Conservation (phyloP, 2,113 vertebrate species). For the Cardinalis cardinalis region DNA sequence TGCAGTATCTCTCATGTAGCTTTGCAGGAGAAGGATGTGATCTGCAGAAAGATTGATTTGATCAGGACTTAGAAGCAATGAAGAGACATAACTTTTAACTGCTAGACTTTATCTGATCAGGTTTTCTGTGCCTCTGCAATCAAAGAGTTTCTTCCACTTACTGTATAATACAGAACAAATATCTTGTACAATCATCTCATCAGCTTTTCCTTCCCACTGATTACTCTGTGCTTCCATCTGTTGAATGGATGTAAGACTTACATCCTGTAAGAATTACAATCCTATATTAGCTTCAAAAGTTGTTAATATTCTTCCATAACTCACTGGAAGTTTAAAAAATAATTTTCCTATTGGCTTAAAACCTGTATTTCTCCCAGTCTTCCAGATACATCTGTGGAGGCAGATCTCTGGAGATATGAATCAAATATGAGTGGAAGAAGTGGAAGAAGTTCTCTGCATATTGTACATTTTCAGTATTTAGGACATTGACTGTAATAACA, state of each 20-base stretch:
- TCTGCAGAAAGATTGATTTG: background rate
- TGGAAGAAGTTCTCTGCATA: background rate
- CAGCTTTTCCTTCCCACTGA: background rate
- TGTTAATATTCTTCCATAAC: background rate
- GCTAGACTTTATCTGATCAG: background rate
- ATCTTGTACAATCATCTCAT: background rate
- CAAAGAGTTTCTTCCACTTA: background rate
- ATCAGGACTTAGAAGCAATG: background rate
- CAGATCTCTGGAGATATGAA: background rate
- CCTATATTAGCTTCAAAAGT: background rate
- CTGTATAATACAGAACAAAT: background rate
- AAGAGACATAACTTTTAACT: background rate
- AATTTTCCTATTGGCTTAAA: background rate
- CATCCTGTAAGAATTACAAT: background rate
- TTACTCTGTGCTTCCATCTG: background rate
- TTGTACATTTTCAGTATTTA: background rate
- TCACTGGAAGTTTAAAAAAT: background rate
- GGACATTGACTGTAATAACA: too few relatives aligned
- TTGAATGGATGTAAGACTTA: background rate
- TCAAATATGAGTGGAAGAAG: background rate
- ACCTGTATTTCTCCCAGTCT: background rate
- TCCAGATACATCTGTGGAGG: background rate
- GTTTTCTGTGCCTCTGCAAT: background rate
- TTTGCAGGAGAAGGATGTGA: background rate
- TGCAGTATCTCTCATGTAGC: background rate